Evolutionary conservation across 2,797 vertebrate species (phyloP).

Genomic region (Melopsittacus undulatus): DNA sequence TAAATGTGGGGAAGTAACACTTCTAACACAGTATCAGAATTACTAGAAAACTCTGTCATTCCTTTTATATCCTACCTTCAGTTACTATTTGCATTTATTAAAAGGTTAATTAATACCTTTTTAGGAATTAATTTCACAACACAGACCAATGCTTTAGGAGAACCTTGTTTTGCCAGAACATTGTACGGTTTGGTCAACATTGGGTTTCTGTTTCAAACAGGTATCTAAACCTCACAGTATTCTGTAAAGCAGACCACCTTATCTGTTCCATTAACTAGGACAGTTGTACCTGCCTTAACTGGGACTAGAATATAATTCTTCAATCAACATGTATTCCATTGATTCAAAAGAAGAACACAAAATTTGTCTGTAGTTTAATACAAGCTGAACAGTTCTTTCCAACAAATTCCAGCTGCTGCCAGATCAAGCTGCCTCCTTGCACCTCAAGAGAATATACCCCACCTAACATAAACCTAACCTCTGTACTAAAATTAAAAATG

Average conservation of each 20-base stretch:
- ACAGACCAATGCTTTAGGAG: background rate
- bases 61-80: background rate
- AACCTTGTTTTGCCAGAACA: background rate
- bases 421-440: background rate
- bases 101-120: background rate
- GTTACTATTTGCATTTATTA: background rate
- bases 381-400: background rate
- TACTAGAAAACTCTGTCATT: background rate
- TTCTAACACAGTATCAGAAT: background rate
- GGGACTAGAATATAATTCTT: background rate
- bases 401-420: background rate
- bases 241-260: background rate
- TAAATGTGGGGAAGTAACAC: background rate
- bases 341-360: background rate
- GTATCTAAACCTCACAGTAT: background rate
- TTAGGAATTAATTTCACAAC: background rate
- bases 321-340: background rate
- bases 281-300: background rate
- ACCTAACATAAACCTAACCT: background rate
- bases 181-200: background rate
- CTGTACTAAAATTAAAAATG: background rate
- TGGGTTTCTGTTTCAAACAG: background rate
- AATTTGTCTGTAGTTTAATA: background rate
- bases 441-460: background rate
- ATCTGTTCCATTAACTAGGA: background rate